Evolutionary conservation across 2,113 vertebrate species (phyloP).

Genomic region (Atrichornis clamosus): DNA sequence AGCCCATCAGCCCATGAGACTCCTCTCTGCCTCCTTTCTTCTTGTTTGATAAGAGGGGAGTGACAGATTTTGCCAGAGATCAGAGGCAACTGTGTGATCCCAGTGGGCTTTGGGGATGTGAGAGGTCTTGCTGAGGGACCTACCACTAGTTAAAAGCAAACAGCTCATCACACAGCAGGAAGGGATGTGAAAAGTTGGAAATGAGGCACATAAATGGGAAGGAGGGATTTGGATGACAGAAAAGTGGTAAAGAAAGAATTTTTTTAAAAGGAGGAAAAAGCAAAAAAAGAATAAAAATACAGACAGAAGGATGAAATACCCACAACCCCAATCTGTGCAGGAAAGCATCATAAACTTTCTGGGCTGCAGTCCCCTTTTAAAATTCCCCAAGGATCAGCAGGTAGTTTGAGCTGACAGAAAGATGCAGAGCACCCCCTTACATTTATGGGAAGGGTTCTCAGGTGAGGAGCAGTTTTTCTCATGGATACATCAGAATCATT

Average conservation of each 20-base stretch:
- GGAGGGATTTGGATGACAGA: background rate
- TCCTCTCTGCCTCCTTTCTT: background rate
- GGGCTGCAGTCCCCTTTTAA: background rate
- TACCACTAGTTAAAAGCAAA: background rate
- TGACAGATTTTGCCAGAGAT: constrained; percentile 3
- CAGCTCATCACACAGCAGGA: background rate
- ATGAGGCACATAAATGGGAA: background rate
- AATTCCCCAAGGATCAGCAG: background rate
- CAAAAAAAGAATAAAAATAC: background rate
- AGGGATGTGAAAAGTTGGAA: constrained; percentile 27
- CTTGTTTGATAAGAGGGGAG: background rate
- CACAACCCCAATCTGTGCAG: background rate
- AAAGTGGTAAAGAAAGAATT: background rate
- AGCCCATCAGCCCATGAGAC: background rate
- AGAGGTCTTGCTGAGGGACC: constrained; percentile 12
- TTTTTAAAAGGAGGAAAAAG: background rate
- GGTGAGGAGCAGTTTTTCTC: background rate
- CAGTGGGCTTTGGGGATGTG: background rate
- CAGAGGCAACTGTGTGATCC: constrained; percentile 8
- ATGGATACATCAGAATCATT: background rate
- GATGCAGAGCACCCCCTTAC: background rate
- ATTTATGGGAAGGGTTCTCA: background rate
- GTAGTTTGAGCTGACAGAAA: background rate
- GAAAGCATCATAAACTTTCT: background rate
- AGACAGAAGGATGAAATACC: background rate